Evolutionary conservation across 2,113 vertebrate genomes (phyloP), one percentile per base, ranked within the genome.

Genomic region (Cettia cetti): DNA sequence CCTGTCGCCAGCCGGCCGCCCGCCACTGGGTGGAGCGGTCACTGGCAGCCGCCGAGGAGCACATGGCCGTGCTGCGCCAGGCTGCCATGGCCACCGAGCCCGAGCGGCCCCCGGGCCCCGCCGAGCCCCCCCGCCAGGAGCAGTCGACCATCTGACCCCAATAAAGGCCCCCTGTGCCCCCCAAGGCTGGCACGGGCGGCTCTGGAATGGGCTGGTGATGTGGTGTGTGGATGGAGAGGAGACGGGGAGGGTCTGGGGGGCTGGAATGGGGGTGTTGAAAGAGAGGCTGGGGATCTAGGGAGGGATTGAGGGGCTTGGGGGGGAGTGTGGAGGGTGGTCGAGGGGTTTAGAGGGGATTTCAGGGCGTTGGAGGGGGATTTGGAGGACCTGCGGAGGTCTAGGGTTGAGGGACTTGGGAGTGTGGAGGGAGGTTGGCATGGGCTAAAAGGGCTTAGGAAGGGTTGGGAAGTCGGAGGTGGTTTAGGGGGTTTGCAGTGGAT

Each of bases 1-100:
- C 99, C 92, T 99, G 99, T 90, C 99, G 99, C 97, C 98, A 99
- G 96, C 98, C 98, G 0, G 98, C 98, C 33, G 98, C 98, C 54
- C 96, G 99, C 94, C 99, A 99, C 96, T 99, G 99, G 99, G 98
- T 99, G 4, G 99, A 99, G 95, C 98, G 99, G 84, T 99, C 99
- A 0, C 98, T 99, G 71, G 98, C 99, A 2, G 98, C 98, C 0
- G 99, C 99, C 0, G 99, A 99, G 87, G 99, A 99, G 96, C 99
- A 99, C 98, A 98, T 99, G 98, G 98, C 98, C 23, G 99, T 98
- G 54, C 96, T 99, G 89, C 98, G 99, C 4, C 99, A 99, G 94
- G 99, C 99, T 2, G 99, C 99, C 2, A 71, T 99, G 94, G 99
- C 99, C 31, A 98, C 98, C 3, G 99, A 99, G 95, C 97, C 98